These are phyloP conservation scores for Watsonalla cultraria DNA, from an alignment of 2,888 invertebrate genomes.

Conservation along the genomic window DNA sequence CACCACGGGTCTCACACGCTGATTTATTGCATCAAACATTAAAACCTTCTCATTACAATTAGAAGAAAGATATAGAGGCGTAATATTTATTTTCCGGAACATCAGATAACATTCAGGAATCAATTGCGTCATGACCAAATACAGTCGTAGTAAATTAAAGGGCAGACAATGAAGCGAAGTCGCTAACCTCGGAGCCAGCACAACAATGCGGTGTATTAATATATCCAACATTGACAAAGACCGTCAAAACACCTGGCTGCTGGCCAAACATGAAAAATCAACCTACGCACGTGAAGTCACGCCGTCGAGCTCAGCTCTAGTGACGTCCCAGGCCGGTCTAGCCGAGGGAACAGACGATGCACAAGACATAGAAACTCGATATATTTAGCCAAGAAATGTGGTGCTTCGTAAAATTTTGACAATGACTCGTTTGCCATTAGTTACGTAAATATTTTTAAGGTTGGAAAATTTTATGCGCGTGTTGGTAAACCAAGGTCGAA, in stretches of 20 bases:
- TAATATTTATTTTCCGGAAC: too few species aligned
- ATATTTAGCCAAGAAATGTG: background rate
- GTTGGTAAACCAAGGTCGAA: background rate
- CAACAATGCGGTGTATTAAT: conserved; percentile 69
- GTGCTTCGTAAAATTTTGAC: too few species aligned
- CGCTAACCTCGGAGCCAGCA: conserved; percentile 54
- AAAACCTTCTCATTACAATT: too few species aligned
- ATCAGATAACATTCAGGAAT: background rate
- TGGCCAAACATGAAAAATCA: conserved; percentile 59
- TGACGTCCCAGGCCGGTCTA: conserved; percentile 30
- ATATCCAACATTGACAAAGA: conserved; percentile 78
- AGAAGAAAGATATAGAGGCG: too few species aligned
- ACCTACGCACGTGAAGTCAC: conserved; percentile 46
- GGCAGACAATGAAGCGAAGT: conserved; percentile 36
- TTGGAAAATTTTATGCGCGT: background rate
- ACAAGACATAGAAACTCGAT: conserved; percentile 5
- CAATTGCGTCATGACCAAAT: background rate
- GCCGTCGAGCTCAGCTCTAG: conserved; percentile 26
- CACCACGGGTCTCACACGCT: too few species aligned
- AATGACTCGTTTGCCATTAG: background rate
- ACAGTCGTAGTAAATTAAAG: conserved; percentile 6
- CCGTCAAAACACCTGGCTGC: conserved; percentile 72
- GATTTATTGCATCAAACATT: too few species aligned
- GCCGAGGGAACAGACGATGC: conserved; percentile 7
- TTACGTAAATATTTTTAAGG: background rate